Conservation (phyloP, 2,113 vertebrate genomes). For the Martes martes region DNA sequence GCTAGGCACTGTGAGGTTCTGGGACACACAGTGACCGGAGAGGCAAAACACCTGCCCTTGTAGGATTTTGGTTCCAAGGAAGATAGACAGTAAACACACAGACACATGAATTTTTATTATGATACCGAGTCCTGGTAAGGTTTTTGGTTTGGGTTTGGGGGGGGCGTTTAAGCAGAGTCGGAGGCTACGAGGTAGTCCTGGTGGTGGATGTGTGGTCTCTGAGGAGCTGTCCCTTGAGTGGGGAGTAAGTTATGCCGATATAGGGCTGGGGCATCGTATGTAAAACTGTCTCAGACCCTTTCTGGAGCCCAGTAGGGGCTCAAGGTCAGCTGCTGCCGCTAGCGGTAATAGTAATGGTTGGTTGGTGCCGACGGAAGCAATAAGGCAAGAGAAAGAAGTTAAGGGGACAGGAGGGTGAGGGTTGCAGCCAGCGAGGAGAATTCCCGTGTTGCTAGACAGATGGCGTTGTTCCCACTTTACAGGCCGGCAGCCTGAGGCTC, state of each 20-base stretch:
- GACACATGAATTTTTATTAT: neutral
- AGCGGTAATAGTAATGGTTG: rapidly evolving
- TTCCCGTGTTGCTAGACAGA: rapidly evolving
- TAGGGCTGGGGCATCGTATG: rapidly evolving
- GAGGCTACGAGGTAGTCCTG: neutral
- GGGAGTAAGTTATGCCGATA: neutral
- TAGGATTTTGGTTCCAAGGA: neutral
- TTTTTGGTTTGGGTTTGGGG: neutral
- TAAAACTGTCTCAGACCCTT: neutral
- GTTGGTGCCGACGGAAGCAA: neutral
- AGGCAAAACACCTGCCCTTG: neutral
- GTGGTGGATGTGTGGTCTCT: neutral
- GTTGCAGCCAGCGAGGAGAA: rapidly evolving
- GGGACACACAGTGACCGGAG: neutral
- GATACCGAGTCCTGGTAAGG: neutral
- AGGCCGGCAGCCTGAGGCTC: neutral
- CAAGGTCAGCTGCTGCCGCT: neutral
- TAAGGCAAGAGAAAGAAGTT: too few species aligned
- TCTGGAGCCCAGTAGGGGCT: neutral
- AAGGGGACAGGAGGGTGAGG: rapidly evolving
- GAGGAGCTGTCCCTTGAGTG: neutral
- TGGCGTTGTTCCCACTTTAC: neutral
- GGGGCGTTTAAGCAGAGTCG: neutral
- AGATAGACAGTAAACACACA: neutral
- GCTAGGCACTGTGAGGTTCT: neutral